Conservation (phyloP, 2,113 vertebrate species). For the Oncorhynchus keta region DNA sequence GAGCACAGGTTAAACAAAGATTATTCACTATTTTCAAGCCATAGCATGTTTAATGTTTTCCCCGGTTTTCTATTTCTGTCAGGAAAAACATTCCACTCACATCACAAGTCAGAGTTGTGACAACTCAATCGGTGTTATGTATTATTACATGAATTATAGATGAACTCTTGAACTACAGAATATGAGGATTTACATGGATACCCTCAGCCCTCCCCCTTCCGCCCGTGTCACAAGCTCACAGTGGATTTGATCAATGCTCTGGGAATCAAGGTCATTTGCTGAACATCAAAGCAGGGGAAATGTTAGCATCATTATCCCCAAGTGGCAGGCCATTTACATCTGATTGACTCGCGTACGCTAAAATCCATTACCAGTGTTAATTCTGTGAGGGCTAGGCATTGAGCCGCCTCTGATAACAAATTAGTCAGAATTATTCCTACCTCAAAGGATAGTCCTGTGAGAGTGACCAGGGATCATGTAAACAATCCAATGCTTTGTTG, state of each 20-base stretch:
- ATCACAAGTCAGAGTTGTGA: not conserved
- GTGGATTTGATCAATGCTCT: not conserved
- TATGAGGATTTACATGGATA: not conserved
- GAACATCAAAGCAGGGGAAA: conserved; percentile 2
- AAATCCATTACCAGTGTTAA: conserved; percentile 1
- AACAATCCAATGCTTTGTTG: conserved; percentile 6
- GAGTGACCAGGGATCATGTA: not conserved
- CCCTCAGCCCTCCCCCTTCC: not conserved
- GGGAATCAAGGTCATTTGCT: conserved; percentile 19
- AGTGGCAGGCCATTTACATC: not conserved
- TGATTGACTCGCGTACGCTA: conserved; percentile 1
- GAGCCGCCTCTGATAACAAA: not conserved
- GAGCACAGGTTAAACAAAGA: not conserved
- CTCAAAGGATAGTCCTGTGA: not conserved
- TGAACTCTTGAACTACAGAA: not conserved
- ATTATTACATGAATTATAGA: not conserved
- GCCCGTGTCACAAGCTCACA: not conserved
- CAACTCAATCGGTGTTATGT: not conserved
- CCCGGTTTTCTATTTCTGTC: not conserved
- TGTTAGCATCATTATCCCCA: conserved; percentile 6
- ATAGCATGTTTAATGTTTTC: not conserved
- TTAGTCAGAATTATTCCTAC: not conserved
- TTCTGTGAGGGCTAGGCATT: not conserved
- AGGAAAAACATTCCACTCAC: not conserved
- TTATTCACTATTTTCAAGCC: not conserved